Conservation (phyloP, 2,113 vertebrate genomes). For the Cavia aperea region DNA sequence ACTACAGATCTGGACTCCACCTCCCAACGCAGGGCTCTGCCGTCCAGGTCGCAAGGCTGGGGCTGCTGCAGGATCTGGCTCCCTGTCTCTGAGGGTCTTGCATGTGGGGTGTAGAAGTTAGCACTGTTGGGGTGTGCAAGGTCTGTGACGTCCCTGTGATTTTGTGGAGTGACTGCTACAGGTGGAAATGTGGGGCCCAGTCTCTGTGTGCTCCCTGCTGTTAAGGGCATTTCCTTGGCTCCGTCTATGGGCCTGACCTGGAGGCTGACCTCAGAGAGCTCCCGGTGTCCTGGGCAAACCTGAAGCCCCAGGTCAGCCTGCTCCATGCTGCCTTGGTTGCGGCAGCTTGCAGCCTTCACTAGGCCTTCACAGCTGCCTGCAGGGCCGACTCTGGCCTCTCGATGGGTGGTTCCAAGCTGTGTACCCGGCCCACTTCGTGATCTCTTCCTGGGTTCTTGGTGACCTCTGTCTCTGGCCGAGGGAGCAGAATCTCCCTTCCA, state of each 20-base stretch:
- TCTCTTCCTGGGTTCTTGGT: not conserved
- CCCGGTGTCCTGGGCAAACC: not conserved
- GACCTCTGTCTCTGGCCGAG: not conserved
- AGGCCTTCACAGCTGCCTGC: not conserved
- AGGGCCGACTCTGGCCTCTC: not conserved
- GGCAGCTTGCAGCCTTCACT: not conserved
- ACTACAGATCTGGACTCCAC: not conserved
- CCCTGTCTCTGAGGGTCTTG: not conserved
- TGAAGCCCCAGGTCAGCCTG: not conserved
- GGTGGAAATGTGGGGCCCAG: not conserved
- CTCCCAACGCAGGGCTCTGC: not conserved
- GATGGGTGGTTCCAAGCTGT: too few species aligned
- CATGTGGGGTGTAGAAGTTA: not conserved
- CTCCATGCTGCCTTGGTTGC: not conserved
- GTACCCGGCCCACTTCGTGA: too few species aligned
- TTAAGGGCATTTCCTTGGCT: not conserved
- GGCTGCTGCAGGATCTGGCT: not conserved
- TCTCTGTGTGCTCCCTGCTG: not conserved
- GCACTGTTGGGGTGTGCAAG: not conserved
- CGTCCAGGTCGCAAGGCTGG: too few species aligned
- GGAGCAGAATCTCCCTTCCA: not conserved
- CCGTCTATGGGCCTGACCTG: not conserved
- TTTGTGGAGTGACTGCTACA: not conserved
- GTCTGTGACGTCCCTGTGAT: not conserved
- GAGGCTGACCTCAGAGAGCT: not conserved